Evolutionary conservation across 2,113 vertebrate species (phyloP).

Genomic region (Martes martes): DNA sequence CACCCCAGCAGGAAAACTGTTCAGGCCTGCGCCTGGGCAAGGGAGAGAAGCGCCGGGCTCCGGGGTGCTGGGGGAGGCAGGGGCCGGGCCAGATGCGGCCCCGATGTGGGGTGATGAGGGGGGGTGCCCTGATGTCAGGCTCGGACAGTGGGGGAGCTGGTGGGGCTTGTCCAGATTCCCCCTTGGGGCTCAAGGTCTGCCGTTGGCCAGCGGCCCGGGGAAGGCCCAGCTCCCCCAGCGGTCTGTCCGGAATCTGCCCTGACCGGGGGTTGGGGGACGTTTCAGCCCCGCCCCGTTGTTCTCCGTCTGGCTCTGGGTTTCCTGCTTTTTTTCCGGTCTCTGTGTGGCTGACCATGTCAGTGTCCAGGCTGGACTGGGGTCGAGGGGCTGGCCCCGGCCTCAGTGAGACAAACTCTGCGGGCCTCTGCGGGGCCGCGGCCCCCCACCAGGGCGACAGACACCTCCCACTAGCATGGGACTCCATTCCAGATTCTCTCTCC

Average conservation of each 20-base stretch:
- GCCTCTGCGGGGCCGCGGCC: not conserved
- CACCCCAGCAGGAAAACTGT: not conserved
- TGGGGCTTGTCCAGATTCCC: rapidly evolving
- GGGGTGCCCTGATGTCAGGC: not conserved
- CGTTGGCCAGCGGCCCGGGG: not conserved
- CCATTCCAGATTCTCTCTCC: constrained; percentile 14
- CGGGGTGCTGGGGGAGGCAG: not conserved
- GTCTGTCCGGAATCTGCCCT: not conserved
- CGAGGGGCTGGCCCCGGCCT: not conserved
- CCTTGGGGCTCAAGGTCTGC: not conserved
- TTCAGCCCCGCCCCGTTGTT: not conserved
- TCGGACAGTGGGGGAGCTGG: rapidly evolving
- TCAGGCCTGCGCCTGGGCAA: rapidly evolving
- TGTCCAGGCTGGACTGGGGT: not conserved
- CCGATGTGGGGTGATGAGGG: rapidly evolving
- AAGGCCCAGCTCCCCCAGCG: not conserved
- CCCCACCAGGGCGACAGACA: not conserved
- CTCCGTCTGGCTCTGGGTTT: not conserved
- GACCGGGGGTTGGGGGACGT: not conserved
- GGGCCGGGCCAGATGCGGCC: rapidly evolving
- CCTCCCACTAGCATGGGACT: constrained; percentile 49
- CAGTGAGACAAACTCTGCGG: not conserved
- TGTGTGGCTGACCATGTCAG: rapidly evolving
- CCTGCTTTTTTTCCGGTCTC: not conserved
- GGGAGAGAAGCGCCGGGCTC: not conserved